Evolutionary conservation across 2,113 vertebrate genomes (phyloP).

Genomic region (Spermophilus dauricus): DNA sequence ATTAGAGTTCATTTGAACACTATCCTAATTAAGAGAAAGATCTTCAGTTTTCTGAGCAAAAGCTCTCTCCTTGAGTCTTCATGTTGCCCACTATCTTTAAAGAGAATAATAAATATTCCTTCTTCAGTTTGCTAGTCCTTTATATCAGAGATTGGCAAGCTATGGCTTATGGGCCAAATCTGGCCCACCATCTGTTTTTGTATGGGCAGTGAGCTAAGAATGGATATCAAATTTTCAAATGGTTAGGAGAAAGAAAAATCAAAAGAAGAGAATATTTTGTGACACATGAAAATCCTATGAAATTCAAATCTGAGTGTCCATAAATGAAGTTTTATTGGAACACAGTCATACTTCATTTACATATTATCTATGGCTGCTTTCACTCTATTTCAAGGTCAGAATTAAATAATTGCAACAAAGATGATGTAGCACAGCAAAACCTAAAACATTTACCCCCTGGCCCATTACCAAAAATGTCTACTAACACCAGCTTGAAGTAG

Average conservation of each 20-base stretch:
- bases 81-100: background rate
- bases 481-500: background rate
- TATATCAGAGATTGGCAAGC: background rate
- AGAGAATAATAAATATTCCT: background rate
- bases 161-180: background rate
- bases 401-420: background rate
- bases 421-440: background rate
- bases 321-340: slow-evolving; percentile 46
- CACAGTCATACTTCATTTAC: background rate
- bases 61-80: background rate
- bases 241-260: background rate
- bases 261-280: slow-evolving; percentile 9
- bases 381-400: background rate
- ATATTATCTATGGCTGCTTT: background rate
- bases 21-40: background rate
- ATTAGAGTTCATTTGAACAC: background rate
- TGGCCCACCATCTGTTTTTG: background rate
- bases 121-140: background rate
- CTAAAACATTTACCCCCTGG: background rate
- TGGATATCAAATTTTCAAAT: slow-evolving; percentile 9
- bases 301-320: background rate
- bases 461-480: background rate
- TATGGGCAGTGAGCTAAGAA: background rate
- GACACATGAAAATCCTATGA: slow-evolving; percentile 19
- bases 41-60: background rate